Conservation (phyloP, 1,140 invertebrate species). For the Copidosoma floridanum region DNA sequence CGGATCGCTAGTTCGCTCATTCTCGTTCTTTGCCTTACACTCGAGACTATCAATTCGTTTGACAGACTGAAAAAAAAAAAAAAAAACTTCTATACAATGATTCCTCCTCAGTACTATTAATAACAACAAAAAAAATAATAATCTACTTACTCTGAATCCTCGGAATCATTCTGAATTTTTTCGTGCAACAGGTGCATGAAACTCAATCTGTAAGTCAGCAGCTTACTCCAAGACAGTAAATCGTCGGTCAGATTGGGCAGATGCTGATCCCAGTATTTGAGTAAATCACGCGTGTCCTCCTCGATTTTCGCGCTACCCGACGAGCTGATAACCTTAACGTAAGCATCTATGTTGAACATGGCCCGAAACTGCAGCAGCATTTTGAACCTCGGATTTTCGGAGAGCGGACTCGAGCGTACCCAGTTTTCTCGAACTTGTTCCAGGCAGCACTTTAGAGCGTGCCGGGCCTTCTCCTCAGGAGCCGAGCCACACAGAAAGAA, state of each 20-base stretch:
- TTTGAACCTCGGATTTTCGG: slow-evolving; percentile 41
- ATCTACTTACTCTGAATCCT: no score
- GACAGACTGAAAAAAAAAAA: background rate
- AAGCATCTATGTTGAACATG: slow-evolving; percentile 48
- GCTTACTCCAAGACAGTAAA: slow-evolving; percentile 14
- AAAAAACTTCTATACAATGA: no score
- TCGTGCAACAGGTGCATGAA: slow-evolving; percentile 6
- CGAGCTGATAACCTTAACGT: slow-evolving; percentile 25
- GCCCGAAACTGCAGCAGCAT: slow-evolving; percentile 50
- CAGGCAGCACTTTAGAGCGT: slow-evolving; percentile 34
- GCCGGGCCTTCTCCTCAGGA: background rate
- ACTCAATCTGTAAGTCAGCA: slow-evolving; percentile 3
- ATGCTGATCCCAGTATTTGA: slow-evolving; percentile 41
- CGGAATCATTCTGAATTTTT: background rate
- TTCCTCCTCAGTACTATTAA: no score
- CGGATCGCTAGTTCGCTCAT: slow-evolving; percentile 49
- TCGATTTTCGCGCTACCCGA: background rate
- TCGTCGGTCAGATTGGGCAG: slow-evolving; percentile 27
- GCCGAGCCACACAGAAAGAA: slow-evolving; percentile 32
- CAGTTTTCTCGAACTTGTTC: slow-evolving; percentile 48
- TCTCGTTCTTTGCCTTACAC: slow-evolving; percentile 33
- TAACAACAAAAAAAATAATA: no score
- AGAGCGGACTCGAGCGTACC: slow-evolving; percentile 51
- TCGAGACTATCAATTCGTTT: slow-evolving; percentile 1
- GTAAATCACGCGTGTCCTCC: slow-evolving; percentile 9